A percentile compares a stretch with the other conserved stretches of the same genome.
phyloP scores from a whole-genome alignment of 2,113 vertebrate genomes.

The Rhabdornis inornatus region DNA sequence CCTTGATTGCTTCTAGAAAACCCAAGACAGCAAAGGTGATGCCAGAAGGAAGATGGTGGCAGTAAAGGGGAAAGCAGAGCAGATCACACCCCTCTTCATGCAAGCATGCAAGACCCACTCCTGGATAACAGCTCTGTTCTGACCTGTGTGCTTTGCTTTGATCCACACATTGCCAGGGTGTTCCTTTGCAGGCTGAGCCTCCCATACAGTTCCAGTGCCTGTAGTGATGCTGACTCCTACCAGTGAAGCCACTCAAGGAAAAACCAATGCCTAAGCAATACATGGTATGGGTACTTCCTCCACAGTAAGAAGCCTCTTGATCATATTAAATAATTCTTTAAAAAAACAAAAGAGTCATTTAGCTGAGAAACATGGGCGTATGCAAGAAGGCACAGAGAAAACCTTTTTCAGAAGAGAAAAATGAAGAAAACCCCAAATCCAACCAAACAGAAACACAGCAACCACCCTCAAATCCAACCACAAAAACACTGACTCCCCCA shows the following conservation, averaged over 20 bases:
- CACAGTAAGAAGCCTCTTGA: not conserved
- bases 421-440: not conserved
- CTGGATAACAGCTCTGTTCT: not conserved
- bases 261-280: not conserved
- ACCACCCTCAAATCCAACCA: not conserved
- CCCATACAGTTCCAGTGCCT: not conserved
- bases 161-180: not conserved
- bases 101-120: not conserved
- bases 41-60: not conserved
- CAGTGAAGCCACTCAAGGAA: not conserved
- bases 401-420: not conserved
- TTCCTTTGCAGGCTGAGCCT: not conserved
- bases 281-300: not conserved
- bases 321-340: not conserved
- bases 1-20: not conserved
- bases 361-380: accelerated
- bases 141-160: not conserved
- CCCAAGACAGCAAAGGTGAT: not conserved
- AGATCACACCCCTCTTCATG: not conserved
- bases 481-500: not conserved
- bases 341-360: not conserved
- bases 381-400: not conserved
- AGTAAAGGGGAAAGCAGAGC: not conserved
- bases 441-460: not conserved
- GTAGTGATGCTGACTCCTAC: not conserved